Evolutionary conservation across 2,113 vertebrate genomes (phyloP), one percentile per base, ranked within the genome.

Genomic region (Hypocryptadius cinnamomeus): DNA sequence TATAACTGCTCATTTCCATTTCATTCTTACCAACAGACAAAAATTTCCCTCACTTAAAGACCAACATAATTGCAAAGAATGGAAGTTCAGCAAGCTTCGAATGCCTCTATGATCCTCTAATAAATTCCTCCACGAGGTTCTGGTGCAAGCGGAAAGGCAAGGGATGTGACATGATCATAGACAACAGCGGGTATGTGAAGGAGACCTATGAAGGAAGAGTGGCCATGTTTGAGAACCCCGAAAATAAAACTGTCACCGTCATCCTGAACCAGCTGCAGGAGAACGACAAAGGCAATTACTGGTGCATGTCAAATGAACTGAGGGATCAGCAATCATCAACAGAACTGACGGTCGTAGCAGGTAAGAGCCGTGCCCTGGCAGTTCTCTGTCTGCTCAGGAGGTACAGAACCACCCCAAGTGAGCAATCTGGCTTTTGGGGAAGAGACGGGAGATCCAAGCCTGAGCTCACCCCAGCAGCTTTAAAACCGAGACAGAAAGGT

Each of bases 221-320:
- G 35, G 71, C 37, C 4, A 85, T 98, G 79, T 59, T 51, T 0
- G 22, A 97, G 17, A 89, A 51, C 65, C 90, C 96, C 0, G 19
- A 15, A 5, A 97, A 96, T 5, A 84, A 81, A 27, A 95, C 73
- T 0, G 45, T 96, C 81, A 96, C 90, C 0, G 0, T 98, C 59
- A 35, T 98, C 65, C 89, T 98, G 92, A 98, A 95, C 92, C 95
- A 97, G 92, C 97, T 98, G 73, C 39, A 27, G 13, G 3, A 40
- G 4, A 8, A 12, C 2, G 98, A 98, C 24, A 3, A 74, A 0
- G 98, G 97, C 39, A 96, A 94, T 24, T 98, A 98, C 68, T 98
- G 98, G 98, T 98, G 98, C 76, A 87, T 97, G 71, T 92, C 96
- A 1, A 12, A 72, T 0, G 94, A 96, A 0, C 65, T 63, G 12